phyloP scores from a whole-genome alignment of 2,113 vertebrate genomes.

The Acanthisitta chloris region DNA sequence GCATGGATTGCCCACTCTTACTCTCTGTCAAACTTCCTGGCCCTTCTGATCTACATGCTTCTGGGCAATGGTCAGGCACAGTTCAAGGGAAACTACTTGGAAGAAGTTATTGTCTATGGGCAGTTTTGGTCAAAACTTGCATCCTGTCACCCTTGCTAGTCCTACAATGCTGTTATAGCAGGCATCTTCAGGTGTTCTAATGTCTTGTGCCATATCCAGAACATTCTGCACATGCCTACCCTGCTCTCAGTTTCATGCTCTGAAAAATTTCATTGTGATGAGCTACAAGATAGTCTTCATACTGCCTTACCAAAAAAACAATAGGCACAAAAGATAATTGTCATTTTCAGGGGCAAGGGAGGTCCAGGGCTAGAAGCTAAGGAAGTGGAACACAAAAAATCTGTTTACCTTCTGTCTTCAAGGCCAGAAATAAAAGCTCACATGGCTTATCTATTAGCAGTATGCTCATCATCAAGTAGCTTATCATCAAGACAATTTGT shows the following conservation, averaged over 20 bases:
- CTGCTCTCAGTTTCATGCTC: neutral
- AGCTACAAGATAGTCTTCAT: neutral
- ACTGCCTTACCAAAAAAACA: neutral
- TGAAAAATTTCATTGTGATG: neutral
- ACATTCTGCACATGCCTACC: neutral
- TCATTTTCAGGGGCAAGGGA: neutral
- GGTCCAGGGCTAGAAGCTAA: neutral
- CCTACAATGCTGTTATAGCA: neutral
- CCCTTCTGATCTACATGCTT: neutral
- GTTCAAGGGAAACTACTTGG: neutral
- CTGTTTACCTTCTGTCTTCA: neutral
- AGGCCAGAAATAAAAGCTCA: neutral
- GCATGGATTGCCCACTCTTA: neutral
- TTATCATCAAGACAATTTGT: neutral
- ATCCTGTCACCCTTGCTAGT: neutral
- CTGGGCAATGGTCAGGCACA: neutral
- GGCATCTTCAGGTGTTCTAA: neutral
- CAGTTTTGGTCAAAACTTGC: neutral
- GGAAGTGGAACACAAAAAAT: neutral
- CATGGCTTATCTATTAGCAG: neutral
- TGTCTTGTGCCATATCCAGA: neutral
- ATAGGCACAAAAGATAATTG: neutral
- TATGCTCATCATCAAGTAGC: neutral
- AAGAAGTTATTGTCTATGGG: neutral
- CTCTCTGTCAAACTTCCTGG: neutral